Base-by-base conservation (phyloP, 2,797 vertebrate genomes). In the Sparidentex hasta region DNA sequence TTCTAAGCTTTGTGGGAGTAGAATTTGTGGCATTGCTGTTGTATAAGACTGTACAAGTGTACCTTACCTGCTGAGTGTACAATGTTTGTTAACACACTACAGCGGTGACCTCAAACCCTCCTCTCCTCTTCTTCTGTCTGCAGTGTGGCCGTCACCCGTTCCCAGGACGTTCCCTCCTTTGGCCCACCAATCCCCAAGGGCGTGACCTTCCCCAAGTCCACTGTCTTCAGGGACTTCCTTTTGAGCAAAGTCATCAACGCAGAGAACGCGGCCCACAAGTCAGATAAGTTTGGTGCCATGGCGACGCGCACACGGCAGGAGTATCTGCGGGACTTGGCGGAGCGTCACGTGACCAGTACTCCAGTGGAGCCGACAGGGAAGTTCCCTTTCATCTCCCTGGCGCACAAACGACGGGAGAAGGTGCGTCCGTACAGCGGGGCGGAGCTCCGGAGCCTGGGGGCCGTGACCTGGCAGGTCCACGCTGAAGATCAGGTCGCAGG, bases 191-290 rank as follows among this genome's bases (percentile, higher is more conserved):
- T 99, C 87, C 98, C 98, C 14, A 97, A 97, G 95, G 97, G 96
- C 1, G 96, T 99, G 88, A 99, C 97, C 0, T 98, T 99, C 93
- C 98, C 98, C 44, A 99, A 99, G 88, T 99, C 98, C 66, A 97
- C 97, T 0, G 97, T 99, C 71, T 99, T 99, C 94, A 96, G 98
- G 97, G 98, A 99, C 96, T 99, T 99, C 90, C 95, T 99, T 74
- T 85, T 99, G 83, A 96, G 97, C 83, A 99, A 99, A 95, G 96
- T 99, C 80, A 98, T 99, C 86, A 99, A 99, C 76, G 98, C 96
- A 0, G 98, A 99, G 92, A 99, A 99, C 83, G 98, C 98, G 13
- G 98, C 98, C 82, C 97, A 99, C 87, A 99, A 99, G 90, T 99
- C 98, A 0, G 97, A 98, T 17, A 99, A 99, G 90, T 99, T 99